Conservation (phyloP, 2,113 vertebrate species). For the Peromyscus maniculatus region DNA sequence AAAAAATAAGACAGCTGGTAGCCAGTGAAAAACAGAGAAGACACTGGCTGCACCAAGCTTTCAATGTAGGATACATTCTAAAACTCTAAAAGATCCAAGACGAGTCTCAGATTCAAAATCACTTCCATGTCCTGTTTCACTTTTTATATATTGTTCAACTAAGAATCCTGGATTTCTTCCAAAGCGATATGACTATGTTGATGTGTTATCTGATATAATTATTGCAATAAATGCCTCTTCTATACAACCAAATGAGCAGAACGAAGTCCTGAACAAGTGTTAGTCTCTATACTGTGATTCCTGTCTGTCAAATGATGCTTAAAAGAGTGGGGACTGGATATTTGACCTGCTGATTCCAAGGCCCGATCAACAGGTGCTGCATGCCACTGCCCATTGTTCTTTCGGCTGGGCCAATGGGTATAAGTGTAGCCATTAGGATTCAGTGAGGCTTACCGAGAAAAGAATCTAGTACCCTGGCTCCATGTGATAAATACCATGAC, state of each 20-base stretch:
- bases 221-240: conserved; percentile 37
- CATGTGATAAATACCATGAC: background rate
- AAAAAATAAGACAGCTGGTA: background rate
- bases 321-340: background rate
- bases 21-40: background rate
- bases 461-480: background rate
- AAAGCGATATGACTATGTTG: background rate
- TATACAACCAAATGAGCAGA: conserved; percentile 30
- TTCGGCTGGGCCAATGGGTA: background rate
- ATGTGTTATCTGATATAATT: background rate
- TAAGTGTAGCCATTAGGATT: background rate
- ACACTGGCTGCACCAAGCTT: background rate
- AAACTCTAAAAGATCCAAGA: background rate
- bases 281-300: background rate
- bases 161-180: background rate
- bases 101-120: background rate
- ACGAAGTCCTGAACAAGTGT: background rate
- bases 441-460: background rate
- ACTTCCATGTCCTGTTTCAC: background rate
- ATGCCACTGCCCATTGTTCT: background rate
- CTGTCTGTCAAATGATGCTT: background rate
- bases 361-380: background rate
- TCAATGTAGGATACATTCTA: background rate
- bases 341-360: background rate
- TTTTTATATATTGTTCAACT: background rate